These are phyloP conservation scores for Hydrozoanthus tunicans DNA, from an alignment of 64 coral and sea anemone genomes.

Conservation along the genomic window DNA sequence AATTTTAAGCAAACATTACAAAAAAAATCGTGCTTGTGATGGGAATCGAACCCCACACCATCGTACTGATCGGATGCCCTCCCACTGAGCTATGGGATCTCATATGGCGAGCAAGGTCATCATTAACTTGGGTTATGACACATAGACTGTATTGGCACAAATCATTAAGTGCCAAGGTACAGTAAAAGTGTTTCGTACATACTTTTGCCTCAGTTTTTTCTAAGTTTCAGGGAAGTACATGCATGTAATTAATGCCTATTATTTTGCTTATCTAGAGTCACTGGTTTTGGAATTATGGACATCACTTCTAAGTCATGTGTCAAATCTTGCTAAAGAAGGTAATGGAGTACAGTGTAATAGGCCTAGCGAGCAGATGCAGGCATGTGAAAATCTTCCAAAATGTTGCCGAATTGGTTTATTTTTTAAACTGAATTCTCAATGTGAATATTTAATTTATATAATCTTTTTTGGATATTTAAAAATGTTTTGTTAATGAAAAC, in stretches of 20 bases:
- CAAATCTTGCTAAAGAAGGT: conserved; percentile 56
- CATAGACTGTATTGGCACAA: background rate
- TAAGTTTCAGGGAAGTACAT: background rate
- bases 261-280: conserved; percentile 28
- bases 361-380: no score
- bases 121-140: background rate
- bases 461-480: no score
- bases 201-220: background rate
- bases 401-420: no score
- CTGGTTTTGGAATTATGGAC: conserved; percentile 45
- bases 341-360: background rate
- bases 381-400: no score
- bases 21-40: no score
- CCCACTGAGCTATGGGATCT: no score
- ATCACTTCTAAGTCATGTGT: conserved; percentile 42
- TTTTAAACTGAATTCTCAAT: no score
- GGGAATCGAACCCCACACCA: no score
- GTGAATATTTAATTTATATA: no score
- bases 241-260: background rate
- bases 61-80: no score
- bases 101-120: background rate
- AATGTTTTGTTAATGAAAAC: no score
- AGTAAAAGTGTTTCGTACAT: background rate
- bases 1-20: no score
- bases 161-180: background rate